Base-by-base conservation (phyloP, 1,140 invertebrate genomes). In the Drosophila leontia region DNA sequence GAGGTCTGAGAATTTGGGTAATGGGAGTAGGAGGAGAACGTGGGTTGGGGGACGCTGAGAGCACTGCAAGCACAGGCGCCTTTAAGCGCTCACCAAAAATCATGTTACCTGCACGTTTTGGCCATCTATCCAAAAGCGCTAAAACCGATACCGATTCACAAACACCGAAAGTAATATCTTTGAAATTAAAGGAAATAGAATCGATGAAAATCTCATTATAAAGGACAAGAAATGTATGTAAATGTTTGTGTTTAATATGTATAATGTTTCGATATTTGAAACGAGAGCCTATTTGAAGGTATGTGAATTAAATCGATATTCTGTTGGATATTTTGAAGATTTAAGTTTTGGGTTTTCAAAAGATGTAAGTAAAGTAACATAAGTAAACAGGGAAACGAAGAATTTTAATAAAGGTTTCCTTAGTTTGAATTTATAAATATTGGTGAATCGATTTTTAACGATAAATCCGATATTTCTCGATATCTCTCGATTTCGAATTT, bases 41-140 rank as follows among this genome's bases (percentile, higher is more conserved):
- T 8, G n/a, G 45, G 29, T 12, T 17, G 6, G 23, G 15, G 34
- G 47, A 6, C 3, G 11, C 9, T 48, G 13, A 19, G 34, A 37
- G 45, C 59, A 47, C 39, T 41, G 53, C 32, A 7, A 34, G 35
- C 19, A 44, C 39, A 35, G 17, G 11, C 78, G 60, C 78, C 82
- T 88, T 87, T 82, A 87, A 87, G 69, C 61, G 53, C 19, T 51
- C 68, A 35, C 57, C 74, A 60, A 78, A 83, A 88, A 88, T 87
- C 84, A 80, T 87, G 84, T 87, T 87, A 88, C 84, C 84, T 83
- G 84, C 84, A 87, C 84, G 77, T 84, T 87, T 78, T 48, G 64
- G 53, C 53, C 77, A 82, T 85, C 82, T 82, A 86, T 86, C 76
- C 61, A 41, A 72, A 51, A 71, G 32, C 53, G 67, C 45, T 72